phyloP scores from a whole-genome alignment of 30 jellyfish, hydroid and myxozoan species.

The Aurelia coerulea region DNA sequence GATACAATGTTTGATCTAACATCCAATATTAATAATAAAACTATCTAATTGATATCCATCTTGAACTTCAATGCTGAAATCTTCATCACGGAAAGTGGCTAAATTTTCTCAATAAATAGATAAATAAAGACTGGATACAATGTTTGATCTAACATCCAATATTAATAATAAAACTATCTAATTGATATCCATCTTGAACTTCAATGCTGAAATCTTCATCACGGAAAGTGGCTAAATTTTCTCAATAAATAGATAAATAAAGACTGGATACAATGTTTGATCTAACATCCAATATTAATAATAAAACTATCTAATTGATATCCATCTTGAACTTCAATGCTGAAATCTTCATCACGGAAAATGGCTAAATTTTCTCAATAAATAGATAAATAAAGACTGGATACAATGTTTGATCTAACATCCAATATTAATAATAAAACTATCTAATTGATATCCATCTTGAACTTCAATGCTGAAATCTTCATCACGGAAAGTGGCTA shows the following conservation, averaged over 20 bases:
- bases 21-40: conserved; percentile 4
- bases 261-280: too few species aligned
- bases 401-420: background rate
- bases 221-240: background rate
- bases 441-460: conserved; percentile 15
- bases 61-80: background rate
- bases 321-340: background rate
- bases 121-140: too few species aligned
- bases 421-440: conserved; percentile 1
- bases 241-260: too few species aligned
- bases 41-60: conserved; percentile 19
- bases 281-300: conserved; percentile 20
- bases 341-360: background rate
- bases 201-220: background rate
- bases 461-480: background rate
- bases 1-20: background rate
- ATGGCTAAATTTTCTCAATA: background rate
- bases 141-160: conserved; percentile 6
- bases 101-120: background rate
- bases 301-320: conserved; percentile 14
- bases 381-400: too few species aligned
- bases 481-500: background rate
- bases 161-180: conserved; percentile 15
- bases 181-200: background rate
- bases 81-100: background rate